Evolutionary conservation across 2,113 vertebrate genomes (phyloP).

Genomic region (Sphyrna mokarran): DNA sequence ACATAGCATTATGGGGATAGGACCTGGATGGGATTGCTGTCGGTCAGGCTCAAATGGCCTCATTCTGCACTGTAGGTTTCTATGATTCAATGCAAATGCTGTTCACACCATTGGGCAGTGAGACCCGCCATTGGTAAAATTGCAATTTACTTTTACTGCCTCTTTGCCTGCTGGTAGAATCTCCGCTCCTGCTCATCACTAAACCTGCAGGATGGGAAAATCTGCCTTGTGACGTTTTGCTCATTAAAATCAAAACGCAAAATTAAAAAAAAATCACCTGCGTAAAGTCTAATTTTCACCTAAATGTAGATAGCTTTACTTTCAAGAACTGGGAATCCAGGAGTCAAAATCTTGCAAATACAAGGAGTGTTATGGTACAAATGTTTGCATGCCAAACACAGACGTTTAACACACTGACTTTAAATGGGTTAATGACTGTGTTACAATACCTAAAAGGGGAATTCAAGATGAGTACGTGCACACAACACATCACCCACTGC

Average conservation of each 20-base stretch:
- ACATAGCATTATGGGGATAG: too few species aligned
- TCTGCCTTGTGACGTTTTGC: not conserved
- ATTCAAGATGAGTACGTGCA: not conserved
- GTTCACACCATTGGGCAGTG: too few species aligned
- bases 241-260: not conserved
- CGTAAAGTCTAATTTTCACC: not conserved
- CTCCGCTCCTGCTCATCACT: too few species aligned
- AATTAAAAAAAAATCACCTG: not conserved
- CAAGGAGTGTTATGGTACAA: not conserved
- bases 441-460: not conserved
- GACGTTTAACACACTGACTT: not conserved
- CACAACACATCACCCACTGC: not conserved
- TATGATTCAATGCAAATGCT: too few species aligned
- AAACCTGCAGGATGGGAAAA: too few species aligned
- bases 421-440: not conserved
- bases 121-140: too few species aligned
- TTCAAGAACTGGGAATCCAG: not conserved
- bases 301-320: not conserved
- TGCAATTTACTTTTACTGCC: too few species aligned
- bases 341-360: not conserved
- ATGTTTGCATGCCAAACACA: not conserved
- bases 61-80: too few species aligned
- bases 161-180: too few species aligned
- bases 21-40: too few species aligned
- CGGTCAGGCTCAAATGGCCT: too few species aligned